Percentiles rank a stretch among this genome's conserved stretches.
Evolutionary conservation across 1,140 invertebrate species (phyloP).

Genomic region (Drosophila arizonae): DNA sequence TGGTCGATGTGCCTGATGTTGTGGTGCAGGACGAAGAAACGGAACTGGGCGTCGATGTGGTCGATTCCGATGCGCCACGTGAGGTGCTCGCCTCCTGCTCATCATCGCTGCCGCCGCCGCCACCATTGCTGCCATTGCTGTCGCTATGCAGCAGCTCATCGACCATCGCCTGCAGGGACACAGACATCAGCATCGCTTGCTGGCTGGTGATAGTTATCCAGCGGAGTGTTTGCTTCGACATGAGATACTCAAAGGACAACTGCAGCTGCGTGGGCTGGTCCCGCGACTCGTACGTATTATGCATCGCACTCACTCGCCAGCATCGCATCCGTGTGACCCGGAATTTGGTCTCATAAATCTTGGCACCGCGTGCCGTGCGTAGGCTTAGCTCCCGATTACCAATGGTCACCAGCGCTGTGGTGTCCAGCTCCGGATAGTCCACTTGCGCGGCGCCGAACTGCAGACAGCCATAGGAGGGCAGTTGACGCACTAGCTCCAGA

Average conservation of each 20-base stretch:
- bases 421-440: constrained; percentile 89
- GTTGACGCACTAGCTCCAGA: constrained; percentile 89
- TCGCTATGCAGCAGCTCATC: constrained; percentile 93
- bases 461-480: constrained; percentile 95
- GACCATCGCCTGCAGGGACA: constrained; percentile 97
- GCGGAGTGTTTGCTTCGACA: constrained; percentile 94
- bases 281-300: constrained; percentile 85
- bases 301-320: constrained; percentile 96
- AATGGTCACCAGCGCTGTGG: constrained; percentile 87
- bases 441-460: constrained; percentile 84
- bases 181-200: constrained; percentile 96
- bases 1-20: constrained; percentile 57
- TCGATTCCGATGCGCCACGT: constrained; percentile 42
- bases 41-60: constrained; percentile 63
- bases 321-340: constrained; percentile 97
- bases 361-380: constrained; percentile 83
- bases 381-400: constrained; percentile 92
- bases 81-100: constrained; percentile 63
- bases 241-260: constrained; percentile 97
- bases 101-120: constrained; percentile 55
- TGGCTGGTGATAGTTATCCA: constrained; percentile 96
- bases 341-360: constrained; percentile 90
- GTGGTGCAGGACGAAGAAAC: constrained; percentile 79
- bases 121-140: constrained; percentile 84
- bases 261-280: constrained; percentile 83